Base-by-base conservation (phyloP, 2,888 invertebrate genomes). In the Pharmacophagus antenor region DNA sequence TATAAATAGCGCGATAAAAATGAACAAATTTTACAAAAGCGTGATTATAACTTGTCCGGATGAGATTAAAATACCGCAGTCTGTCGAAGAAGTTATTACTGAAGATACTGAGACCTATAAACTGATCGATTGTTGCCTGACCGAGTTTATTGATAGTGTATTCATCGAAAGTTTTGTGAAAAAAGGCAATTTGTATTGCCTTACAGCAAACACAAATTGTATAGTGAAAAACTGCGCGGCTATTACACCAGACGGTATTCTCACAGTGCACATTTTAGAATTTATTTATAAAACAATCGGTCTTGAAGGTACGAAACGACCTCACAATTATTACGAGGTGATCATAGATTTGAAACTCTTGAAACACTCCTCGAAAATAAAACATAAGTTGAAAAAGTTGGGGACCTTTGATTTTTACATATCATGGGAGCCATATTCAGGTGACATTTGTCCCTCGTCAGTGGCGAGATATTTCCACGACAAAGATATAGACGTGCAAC, bases 401-500 rank as follows among this genome's bases (percentile, higher is more conserved):
- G 80, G 81, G 54, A 42, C 48, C 4, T 82, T 84, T 31, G 73
- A 88, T 64, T 84, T 86, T 52, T 64, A 73, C 49, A 52, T 90
- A 42, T 64, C 64, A 20, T 90, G 90, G 90, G 80, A 83, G 56
- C 85, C 90, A 1, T 67, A 70, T 50, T 65, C 74, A 49, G 79
- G 81, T 51, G 68, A 77, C 51, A 66, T 88, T 1, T 88, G 89
- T 56, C 89, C 88, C 17, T 90, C 89, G 2, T 85, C 88, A 2
- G 70, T 90, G 62, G 90, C 88, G 10, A 88, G 85, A 65, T 89
- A 88, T 67, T 88, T 90, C 56, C 67, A 70, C 67, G 82, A 85
- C 15, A 76, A 69, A 67, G 66, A 77, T 49, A 64, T 83, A 12
- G 65, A 57, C 53, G 79, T 88, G 1, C 63, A 77, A 2, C 64